phyloP scores from a whole-genome alignment of 2,888 invertebrate genomes.

The Isotomurus palustris region DNA sequence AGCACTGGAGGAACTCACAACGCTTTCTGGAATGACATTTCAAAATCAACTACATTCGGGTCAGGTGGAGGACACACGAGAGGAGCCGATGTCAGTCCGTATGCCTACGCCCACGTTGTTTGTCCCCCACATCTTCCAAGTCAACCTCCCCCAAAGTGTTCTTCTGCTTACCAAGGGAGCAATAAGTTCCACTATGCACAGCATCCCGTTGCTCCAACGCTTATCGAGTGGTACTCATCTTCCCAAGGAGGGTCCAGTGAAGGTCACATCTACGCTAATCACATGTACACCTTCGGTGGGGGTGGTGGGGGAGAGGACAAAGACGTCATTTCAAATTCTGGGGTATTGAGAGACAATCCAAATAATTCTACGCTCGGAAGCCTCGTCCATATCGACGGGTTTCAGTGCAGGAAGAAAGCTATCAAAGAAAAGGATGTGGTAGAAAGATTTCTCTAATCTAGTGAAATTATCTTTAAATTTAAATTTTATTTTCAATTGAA shows the following conservation, averaged over 20 bases:
- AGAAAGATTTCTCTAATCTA: slow-evolving; percentile 45
- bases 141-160: slow-evolving; percentile 25
- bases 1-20: no score
- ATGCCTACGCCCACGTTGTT: slow-evolving; percentile 45
- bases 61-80: no score
- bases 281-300: slow-evolving; percentile 39
- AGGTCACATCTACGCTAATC: slow-evolving; percentile 44
- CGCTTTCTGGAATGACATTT: no score
- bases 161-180: no score
- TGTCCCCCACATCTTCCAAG: slow-evolving; percentile 22
- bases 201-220: no score
- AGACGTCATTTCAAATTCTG: slow-evolving; percentile 39
- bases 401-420: slow-evolving; percentile 43
- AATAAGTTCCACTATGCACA: no score
- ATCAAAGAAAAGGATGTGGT: slow-evolving; percentile 44
- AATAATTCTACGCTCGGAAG: slow-evolving; percentile 17
- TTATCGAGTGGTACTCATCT: slow-evolving; percentile 44
- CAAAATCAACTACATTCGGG: no score
- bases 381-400: slow-evolving; percentile 45
- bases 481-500: no score
- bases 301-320: slow-evolving; percentile 26
- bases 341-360: no score
- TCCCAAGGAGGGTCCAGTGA: slow-evolving; percentile 24
- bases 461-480: no score
- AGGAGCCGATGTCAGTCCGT: slow-evolving; percentile 45